A percentile compares a stretch with the other conserved stretches of the same genome.
Conservation (phyloP, 2,888 invertebrate genomes). For the Cantharis rustica region DNA sequence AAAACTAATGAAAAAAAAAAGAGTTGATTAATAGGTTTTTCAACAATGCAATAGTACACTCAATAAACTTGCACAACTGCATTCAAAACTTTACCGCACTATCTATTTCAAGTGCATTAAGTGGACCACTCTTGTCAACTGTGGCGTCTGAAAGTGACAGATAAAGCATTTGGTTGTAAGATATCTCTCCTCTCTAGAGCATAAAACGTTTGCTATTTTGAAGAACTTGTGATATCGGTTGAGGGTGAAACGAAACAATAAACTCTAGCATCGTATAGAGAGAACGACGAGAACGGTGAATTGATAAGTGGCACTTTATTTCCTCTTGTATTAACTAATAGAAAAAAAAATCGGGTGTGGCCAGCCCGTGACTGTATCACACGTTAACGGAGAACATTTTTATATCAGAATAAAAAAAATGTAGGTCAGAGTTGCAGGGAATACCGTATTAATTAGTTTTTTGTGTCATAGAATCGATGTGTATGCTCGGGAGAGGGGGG, state of each 20-base stretch:
- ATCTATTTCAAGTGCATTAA: slow-evolving; percentile 18
- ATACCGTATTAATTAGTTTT: background rate
- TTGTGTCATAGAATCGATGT: background rate
- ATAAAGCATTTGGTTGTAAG: slow-evolving; percentile 15
- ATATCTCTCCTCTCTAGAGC: slow-evolving; percentile 7
- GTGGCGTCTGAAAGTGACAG: slow-evolving; percentile 15
- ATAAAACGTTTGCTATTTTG: slow-evolving; percentile 1
- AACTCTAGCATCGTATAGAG: background rate
- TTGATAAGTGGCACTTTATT: background rate
- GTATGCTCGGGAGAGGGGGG: background rate
- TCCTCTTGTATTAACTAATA: background rate
- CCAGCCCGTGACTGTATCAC: background rate
- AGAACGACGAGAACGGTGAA: background rate
- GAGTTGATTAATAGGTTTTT: background rate
- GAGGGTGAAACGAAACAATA: slow-evolving; percentile 2
- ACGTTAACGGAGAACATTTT: background rate
- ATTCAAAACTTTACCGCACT: slow-evolving; percentile 6
- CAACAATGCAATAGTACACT: background rate
- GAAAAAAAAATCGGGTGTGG: background rate
- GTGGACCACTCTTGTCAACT: slow-evolving; percentile 16
- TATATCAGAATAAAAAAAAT: background rate
- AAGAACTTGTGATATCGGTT: background rate
- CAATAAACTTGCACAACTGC: background rate
- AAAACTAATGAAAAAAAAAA: background rate
- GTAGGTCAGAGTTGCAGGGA: background rate